A percentile compares a stretch with the other conserved stretches of the same genome.
Conservation (phyloP, 2,113 vertebrate species). For the Tylochromis polylepis region DNA sequence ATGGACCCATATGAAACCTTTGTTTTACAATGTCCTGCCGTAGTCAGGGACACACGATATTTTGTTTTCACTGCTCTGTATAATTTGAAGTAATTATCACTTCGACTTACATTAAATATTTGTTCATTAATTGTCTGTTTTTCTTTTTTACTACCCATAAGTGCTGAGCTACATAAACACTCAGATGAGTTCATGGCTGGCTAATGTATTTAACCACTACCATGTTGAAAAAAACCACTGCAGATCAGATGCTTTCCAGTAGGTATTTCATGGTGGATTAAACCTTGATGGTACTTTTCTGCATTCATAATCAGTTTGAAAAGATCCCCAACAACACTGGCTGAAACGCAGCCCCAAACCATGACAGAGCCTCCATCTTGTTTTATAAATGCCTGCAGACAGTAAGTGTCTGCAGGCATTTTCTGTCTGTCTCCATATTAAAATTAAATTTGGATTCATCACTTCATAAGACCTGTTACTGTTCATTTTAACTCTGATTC, state of each 20-base stretch:
- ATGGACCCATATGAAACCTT: constrained; percentile 20
- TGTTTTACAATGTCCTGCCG: not conserved
- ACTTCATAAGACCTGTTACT: not conserved
- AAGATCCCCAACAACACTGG: not conserved
- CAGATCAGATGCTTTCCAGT: not conserved
- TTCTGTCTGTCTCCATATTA: no score
- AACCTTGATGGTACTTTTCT: not conserved
- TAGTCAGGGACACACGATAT: not conserved
- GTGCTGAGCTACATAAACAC: not conserved
- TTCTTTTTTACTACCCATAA: not conserved
- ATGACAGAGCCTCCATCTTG: no score
- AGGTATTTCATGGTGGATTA: not conserved
- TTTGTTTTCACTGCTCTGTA: not conserved
- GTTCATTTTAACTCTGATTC: not conserved
- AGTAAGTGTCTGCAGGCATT: no score
- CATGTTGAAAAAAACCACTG: not conserved
- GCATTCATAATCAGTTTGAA: not conserved
- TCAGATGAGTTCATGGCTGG: not conserved
- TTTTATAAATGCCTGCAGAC: no score
- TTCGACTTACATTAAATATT: not conserved
- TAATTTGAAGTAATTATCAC: not conserved
- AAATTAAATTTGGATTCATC: not conserved
- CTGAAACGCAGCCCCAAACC: not conserved
- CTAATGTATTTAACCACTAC: not conserved
- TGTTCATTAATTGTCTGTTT: not conserved